A percentile compares a stretch with the other conserved stretches of the same genome.
Conservation (phyloP, 2,888 invertebrate species). For the Lasius fuliginosus region DNA sequence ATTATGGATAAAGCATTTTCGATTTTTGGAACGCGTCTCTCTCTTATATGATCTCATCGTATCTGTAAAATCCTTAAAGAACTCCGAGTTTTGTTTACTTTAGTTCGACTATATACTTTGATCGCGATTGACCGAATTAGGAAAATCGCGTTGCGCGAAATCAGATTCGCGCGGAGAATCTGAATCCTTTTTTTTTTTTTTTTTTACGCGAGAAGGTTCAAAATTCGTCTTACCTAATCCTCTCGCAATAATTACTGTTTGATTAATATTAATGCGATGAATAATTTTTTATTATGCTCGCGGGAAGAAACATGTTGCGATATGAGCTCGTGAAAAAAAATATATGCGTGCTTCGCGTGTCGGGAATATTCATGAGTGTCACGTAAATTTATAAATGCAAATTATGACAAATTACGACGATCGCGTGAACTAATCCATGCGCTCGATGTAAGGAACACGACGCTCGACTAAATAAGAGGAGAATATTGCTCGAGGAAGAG, state of each 20-base stretch:
- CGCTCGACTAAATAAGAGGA: not conserved
- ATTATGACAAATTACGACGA: slow-evolving; percentile 45
- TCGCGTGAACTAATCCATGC: slow-evolving; percentile 22
- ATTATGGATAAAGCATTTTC: slow-evolving; percentile 45
- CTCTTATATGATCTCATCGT: slow-evolving; percentile 16
- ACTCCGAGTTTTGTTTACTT: slow-evolving; percentile 23
- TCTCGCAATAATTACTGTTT: not conserved
- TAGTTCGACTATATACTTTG: not conserved
- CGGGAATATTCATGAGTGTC: slow-evolving; percentile 39
- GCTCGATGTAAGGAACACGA: not conserved
- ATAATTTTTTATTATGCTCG: not conserved
- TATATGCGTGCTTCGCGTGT: slow-evolving; percentile 6
- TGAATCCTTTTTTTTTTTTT: not conserved
- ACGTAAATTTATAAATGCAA: slow-evolving; percentile 41
- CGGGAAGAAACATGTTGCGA: not conserved
- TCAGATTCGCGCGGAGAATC: slow-evolving; percentile 4
- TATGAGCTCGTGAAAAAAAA: slow-evolving; percentile 17
- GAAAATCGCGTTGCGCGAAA: slow-evolving; percentile 12
- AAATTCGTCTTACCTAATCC: not conserved
- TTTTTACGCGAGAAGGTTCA: not conserved
- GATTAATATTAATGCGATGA: not conserved
- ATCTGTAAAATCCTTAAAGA: slow-evolving; percentile 32
- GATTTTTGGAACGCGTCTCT: slow-evolving; percentile 15
- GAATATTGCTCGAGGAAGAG: not conserved
- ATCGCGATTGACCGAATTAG: slow-evolving; percentile 33